Evolutionary conservation across 2,113 vertebrate species (phyloP).

Genomic region (Lophotis ruficrista): DNA sequence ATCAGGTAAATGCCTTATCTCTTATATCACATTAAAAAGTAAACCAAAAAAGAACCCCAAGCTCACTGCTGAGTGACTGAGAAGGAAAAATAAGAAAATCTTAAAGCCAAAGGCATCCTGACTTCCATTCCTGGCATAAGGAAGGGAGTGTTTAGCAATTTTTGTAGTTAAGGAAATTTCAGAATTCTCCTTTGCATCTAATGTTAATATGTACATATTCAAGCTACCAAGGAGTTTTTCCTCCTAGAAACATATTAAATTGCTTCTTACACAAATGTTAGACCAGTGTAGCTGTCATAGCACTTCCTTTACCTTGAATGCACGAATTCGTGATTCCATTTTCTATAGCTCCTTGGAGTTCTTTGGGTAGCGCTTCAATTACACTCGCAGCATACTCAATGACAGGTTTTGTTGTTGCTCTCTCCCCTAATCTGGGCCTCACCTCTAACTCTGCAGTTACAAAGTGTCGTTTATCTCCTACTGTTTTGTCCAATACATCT

Average conservation of each 20-base stretch:
- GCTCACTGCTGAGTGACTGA: neutral
- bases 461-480: conserved; percentile 87
- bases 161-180: neutral
- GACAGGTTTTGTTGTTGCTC: conserved; percentile 35
- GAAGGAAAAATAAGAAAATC: neutral
- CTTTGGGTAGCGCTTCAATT: conserved; percentile 62
- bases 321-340: conserved; percentile 85
- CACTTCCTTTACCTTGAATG: conserved; percentile 83
- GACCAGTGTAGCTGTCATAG: neutral
- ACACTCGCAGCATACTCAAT: conserved; percentile 59
- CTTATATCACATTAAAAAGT: neutral
- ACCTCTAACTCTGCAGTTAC: conserved; percentile 81
- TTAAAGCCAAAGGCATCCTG: neutral
- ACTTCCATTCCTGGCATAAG: neutral
- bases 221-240: neutral
- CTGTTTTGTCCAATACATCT: conserved; percentile 88
- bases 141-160: neutral
- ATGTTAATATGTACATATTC: neutral
- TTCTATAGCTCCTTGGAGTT: conserved; percentile 81
- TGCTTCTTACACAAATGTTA: neutral
- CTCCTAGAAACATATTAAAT: neutral
- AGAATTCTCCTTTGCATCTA: neutral
- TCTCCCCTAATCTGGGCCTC: conserved; percentile 61
- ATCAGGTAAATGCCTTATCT: neutral
- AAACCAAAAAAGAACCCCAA: neutral